These are phyloP conservation scores for Ispidina lecontei DNA, from an alignment of 2,797 vertebrate species.

Conservation along the genomic window DNA sequence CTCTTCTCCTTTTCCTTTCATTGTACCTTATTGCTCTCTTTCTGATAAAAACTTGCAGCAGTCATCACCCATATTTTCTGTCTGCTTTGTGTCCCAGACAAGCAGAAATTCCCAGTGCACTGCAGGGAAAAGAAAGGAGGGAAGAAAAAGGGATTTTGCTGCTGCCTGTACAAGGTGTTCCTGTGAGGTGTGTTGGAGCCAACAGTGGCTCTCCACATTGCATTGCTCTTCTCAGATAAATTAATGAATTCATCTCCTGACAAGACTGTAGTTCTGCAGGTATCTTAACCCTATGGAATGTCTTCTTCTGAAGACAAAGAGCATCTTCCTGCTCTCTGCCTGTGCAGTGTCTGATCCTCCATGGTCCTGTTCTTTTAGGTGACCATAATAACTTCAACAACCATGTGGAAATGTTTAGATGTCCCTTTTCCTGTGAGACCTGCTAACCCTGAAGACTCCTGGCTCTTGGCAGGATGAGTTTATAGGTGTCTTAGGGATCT, in stretches of 20 bases:
- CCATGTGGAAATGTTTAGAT: background rate
- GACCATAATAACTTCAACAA: background rate
- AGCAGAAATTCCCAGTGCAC: background rate
- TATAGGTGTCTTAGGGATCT: background rate
- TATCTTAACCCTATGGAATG: background rate
- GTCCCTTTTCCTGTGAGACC: background rate
- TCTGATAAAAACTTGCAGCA: slow-evolving; percentile 30
- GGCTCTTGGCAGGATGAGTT: background rate
- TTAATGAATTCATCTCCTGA: background rate
- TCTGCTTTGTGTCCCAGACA: background rate
- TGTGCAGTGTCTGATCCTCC: background rate
- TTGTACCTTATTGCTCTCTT: background rate
- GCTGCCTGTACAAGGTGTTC: background rate
- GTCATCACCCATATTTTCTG: background rate
- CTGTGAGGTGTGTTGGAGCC: background rate
- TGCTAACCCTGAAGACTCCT: background rate
- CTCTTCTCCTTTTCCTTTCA: slow-evolving; percentile 37
- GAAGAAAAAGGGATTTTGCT: background rate
- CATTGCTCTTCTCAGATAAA: background rate
- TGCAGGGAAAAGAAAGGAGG: background rate
- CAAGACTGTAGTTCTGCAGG: background rate
- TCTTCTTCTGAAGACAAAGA: background rate
- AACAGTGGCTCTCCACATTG: background rate
- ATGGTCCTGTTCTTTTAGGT: background rate
- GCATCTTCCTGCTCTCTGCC: background rate